Conservation (phyloP, 1,140 invertebrate genomes). For the Halyomorpha halys region DNA sequence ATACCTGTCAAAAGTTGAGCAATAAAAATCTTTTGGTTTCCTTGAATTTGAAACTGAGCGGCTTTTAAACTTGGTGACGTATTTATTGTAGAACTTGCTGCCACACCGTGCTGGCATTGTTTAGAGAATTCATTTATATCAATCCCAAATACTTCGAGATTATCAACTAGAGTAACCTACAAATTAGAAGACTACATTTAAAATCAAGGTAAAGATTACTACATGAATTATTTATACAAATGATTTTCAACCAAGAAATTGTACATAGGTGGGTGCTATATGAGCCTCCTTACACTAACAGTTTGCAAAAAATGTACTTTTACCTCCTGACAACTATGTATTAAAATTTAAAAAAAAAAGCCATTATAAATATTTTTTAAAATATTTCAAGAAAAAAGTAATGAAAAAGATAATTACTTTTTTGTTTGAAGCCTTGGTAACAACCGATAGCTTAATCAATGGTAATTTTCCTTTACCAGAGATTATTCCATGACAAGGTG, state of each 20-base stretch:
- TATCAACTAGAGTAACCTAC: slow-evolving; percentile 76
- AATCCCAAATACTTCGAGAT: slow-evolving; percentile 76
- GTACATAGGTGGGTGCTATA: too few relatives aligned
- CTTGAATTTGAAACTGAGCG: slow-evolving; percentile 76
- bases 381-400: neutral
- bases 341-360: too few relatives aligned
- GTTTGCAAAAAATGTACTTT: too few relatives aligned
- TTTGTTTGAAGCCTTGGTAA: slow-evolving; percentile 73
- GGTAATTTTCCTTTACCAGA: slow-evolving; percentile 64
- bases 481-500: slow-evolving; percentile 44
- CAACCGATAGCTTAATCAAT: slow-evolving; percentile 65
- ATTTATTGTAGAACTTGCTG: slow-evolving; percentile 74
- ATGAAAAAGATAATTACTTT: slow-evolving; percentile 47
- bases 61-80: slow-evolving; percentile 59
- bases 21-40: slow-evolving; percentile 76
- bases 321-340: too few relatives aligned
- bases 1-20: slow-evolving; percentile 57
- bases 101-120: slow-evolving; percentile 70
- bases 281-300: too few relatives aligned
- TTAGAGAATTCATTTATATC: slow-evolving; percentile 66
- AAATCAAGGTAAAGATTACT: neutral
- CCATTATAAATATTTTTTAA: too few relatives aligned
- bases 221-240: too few relatives aligned
- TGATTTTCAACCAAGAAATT: too few relatives aligned
- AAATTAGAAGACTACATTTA: slow-evolving; percentile 19